phyloP scores from a whole-genome alignment of 2,797 vertebrate species.

The Gallinago nigripennis region DNA sequence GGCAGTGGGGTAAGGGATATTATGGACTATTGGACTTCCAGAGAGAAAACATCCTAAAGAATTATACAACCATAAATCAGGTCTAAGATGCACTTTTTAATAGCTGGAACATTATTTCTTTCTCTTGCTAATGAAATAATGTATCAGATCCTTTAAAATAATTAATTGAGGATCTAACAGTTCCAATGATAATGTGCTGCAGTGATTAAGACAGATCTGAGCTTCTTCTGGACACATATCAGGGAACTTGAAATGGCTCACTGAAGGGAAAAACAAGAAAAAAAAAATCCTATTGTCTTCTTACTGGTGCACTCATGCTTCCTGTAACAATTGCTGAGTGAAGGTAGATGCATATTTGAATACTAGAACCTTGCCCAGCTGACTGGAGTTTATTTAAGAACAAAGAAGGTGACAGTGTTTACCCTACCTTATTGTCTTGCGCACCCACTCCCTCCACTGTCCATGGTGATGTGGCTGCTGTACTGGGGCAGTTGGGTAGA shows the following conservation, averaged over 20 bases:
- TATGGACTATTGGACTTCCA: not conserved
- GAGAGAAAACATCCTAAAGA: not conserved
- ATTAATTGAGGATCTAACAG: not conserved
- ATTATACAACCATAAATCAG: not conserved
- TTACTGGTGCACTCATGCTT: not conserved
- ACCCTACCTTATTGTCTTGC: rapidly evolving
- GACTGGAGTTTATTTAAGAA: not conserved
- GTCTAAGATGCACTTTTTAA: not conserved
- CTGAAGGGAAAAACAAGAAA: not conserved
- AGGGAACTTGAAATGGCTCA: not conserved
- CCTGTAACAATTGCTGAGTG: not conserved
- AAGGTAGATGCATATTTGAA: not conserved
- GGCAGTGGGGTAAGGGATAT: not conserved
- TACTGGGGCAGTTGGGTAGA: rapidly evolving
- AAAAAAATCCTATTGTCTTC: not conserved
- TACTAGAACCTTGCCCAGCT: not conserved
- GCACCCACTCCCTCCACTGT: rapidly evolving
- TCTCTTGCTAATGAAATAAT: not conserved
- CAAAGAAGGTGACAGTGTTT: not conserved
- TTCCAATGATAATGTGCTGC: not conserved
- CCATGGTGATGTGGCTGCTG: rapidly evolving
- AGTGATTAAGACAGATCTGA: not conserved
- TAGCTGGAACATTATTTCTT: not conserved
- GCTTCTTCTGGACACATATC: not conserved
- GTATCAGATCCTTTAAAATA: not conserved